Conservation (phyloP, 2,797 vertebrate species). For the Malacoctenus gilli region DNA sequence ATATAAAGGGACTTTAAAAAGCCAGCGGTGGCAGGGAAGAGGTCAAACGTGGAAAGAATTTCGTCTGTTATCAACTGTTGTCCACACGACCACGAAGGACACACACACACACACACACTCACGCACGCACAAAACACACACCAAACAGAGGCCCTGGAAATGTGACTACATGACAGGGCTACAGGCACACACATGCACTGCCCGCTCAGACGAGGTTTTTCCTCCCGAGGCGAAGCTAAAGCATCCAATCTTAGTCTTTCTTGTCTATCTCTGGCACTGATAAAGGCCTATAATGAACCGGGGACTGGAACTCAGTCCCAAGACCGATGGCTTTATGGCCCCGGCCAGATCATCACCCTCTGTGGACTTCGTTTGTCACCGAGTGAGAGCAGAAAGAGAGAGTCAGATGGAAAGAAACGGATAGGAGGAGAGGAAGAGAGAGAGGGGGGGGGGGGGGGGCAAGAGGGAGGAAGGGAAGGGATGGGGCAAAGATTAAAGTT, state of each 20-base stretch:
- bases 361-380: conserved; percentile 77
- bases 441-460: conserved; percentile 10
- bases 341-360: conserved; percentile 68
- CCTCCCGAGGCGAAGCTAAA: conserved; percentile 71
- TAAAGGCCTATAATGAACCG: conserved; percentile 81
- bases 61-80: conserved; percentile 71
- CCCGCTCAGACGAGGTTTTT: conserved; percentile 61
- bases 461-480: conserved; percentile 6
- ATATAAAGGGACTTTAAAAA: conserved; percentile 63
- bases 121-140: conserved; percentile 30
- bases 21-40: conserved; percentile 26
- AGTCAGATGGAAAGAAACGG: conserved; percentile 30
- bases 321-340: conserved; percentile 76
- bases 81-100: conserved; percentile 54
- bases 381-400: conserved; percentile 55
- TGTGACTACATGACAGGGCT: conserved; percentile 56
- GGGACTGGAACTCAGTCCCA: conserved; percentile 70
- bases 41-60: conserved; percentile 75
- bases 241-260: conserved; percentile 76
- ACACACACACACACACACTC: conserved; percentile 21
- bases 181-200: conserved; percentile 31
- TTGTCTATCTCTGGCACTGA: conserved; percentile 79
- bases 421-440: conserved; percentile 22
- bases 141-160: conserved; percentile 58
- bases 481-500: conserved; percentile 72